Percentiles rank a stretch among this genome's conserved stretches.
Conservation (phyloP, 2,797 vertebrate species). For the Neosalanx taihuensis region DNA sequence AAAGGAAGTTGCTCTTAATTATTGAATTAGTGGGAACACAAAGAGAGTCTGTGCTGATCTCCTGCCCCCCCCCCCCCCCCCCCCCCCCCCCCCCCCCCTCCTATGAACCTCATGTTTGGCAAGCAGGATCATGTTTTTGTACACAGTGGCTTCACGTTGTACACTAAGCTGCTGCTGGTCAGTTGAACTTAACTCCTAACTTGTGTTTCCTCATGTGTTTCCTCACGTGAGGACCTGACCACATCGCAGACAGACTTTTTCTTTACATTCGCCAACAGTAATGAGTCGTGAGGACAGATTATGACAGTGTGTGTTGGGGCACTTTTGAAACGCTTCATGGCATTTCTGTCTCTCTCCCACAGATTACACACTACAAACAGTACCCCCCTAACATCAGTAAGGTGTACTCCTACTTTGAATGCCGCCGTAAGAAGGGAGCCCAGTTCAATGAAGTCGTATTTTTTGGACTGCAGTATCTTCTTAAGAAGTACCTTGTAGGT, state of each 20-base stretch:
- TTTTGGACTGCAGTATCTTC: constrained; percentile 76
- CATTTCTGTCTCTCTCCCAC: constrained; percentile 28
- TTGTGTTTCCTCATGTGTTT: constrained; percentile 6
- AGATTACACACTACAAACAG: constrained; percentile 80
- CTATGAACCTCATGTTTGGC: constrained; percentile 18
- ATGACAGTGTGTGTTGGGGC: neutral
- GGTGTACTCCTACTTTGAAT: constrained; percentile 79
- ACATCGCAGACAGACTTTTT: neutral
- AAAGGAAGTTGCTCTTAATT: constrained; percentile 36
- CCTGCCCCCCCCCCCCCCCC: constrained; percentile 8
- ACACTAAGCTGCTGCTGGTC: neutral
- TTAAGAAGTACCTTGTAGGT: constrained; percentile 78
- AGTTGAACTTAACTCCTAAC: neutral
- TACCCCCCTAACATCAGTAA: constrained; percentile 74
- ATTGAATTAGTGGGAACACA: constrained; percentile 43
- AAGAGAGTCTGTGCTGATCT: constrained; percentile 33
- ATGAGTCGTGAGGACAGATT: neutral
- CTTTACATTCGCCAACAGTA: neutral
- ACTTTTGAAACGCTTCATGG: neutral
- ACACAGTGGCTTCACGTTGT: constrained; percentile 13
- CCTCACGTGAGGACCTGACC: neutral
- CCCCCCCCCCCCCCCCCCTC: constrained; percentile 7
- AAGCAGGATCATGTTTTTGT: constrained; percentile 24
- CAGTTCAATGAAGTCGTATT: constrained; percentile 75
- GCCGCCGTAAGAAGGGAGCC: constrained; percentile 66